A percentile compares a stretch with the other conserved stretches of the same genome.
phyloP scores from a whole-genome alignment of 1,140 invertebrate species.

The Leptopilina clavipes region DNA sequence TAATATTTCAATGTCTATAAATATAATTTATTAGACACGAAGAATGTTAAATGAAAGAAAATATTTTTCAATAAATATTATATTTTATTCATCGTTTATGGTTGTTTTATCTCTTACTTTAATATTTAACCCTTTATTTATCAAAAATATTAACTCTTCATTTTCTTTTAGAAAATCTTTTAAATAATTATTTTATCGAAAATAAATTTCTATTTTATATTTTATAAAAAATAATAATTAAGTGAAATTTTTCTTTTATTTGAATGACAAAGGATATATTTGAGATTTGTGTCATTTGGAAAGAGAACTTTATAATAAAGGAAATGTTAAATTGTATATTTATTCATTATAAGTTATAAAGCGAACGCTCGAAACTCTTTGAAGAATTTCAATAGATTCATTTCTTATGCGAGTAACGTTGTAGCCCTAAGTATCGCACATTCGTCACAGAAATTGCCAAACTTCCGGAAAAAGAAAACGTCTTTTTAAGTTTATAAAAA shows the following conservation, averaged over 20 bases:
- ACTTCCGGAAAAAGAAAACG: constrained; percentile 19
- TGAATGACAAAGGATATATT: not conserved
- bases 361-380: constrained; percentile 16
- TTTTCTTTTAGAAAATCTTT: too few species aligned
- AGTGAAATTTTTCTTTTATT: not conserved
- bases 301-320: not conserved
- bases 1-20: constrained; percentile 12
- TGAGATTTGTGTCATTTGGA: not conserved
- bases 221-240: not conserved
- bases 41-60: not conserved
- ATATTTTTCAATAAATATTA: not conserved
- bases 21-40: constrained; percentile 20
- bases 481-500: not conserved
- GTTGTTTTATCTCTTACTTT: too few species aligned
- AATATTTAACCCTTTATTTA: too few species aligned
- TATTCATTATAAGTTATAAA: constrained; percentile 14
- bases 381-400: constrained; percentile 14
- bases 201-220: too few species aligned
- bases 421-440: constrained; percentile 2
- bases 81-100: not conserved
- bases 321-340: constrained; percentile 20
- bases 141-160: too few species aligned
- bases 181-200: too few species aligned
- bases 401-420: constrained; percentile 21
- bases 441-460: constrained; percentile 29